A percentile compares a stretch with the other conserved stretches of the same genome.
Conservation (phyloP, 2,888 invertebrate genomes). For the Serripes groenlandicus region DNA sequence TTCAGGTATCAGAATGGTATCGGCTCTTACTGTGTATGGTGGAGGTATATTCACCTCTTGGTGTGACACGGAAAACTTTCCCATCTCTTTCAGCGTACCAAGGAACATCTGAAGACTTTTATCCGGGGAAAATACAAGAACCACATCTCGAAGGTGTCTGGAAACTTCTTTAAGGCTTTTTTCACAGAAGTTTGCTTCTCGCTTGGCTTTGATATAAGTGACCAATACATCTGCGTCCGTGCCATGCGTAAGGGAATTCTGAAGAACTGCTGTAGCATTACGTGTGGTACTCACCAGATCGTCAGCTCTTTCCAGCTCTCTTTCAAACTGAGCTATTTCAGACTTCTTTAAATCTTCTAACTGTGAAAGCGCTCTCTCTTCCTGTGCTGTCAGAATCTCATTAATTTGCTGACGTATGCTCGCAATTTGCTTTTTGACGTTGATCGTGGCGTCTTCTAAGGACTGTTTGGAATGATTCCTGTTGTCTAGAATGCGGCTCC, state of each 20-base stretch:
- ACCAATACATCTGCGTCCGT: constrained; percentile 68
- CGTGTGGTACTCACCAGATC: constrained; percentile 68
- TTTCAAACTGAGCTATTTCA: constrained; percentile 61
- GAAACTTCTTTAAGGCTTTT: constrained; percentile 68
- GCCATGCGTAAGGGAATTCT: constrained; percentile 70
- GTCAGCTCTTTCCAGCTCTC: constrained; percentile 64
- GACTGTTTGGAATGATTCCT: constrained; percentile 62
- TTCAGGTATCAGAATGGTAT: constrained; percentile 68
- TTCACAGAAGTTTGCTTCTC: constrained; percentile 65
- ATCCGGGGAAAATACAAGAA: constrained; percentile 66
- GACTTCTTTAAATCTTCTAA: constrained; percentile 65
- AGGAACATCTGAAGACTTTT: constrained; percentile 68
- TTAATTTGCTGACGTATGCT: constrained; percentile 67
- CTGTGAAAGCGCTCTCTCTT: constrained; percentile 63
- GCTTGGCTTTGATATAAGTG: constrained; percentile 66
- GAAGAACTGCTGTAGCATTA: constrained; percentile 65
- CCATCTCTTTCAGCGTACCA: constrained; percentile 68
- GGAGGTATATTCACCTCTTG: constrained; percentile 68
- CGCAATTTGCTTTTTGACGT: constrained; percentile 69
- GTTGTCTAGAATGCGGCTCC: constrained; percentile 67
- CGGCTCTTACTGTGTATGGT: constrained; percentile 68
- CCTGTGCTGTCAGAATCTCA: constrained; percentile 67
- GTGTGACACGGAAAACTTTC: constrained; percentile 66
- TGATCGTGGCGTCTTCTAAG: constrained; percentile 61
- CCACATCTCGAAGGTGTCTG: constrained; percentile 60